Evolutionary conservation across 1,140 invertebrate species (phyloP).

Genomic region (Neodiprion virginianus): DNA sequence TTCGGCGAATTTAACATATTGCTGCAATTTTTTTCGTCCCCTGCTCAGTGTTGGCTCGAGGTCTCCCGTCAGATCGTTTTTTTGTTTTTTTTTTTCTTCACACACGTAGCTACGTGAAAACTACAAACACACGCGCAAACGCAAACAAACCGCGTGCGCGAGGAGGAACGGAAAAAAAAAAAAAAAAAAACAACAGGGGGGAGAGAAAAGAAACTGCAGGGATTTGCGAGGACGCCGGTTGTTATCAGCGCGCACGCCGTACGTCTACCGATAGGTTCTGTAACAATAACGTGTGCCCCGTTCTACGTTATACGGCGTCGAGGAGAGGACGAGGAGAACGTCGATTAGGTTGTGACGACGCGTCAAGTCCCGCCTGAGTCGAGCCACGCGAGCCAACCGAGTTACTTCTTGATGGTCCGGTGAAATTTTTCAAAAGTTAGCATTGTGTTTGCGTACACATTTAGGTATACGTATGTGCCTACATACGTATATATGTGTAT

Average conservation of each 20-base stretch:
- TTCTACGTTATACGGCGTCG: neutral
- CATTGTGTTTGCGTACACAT: neutral
- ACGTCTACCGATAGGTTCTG: neutral
- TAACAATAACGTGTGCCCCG: neutral
- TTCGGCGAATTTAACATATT: too few species aligned
- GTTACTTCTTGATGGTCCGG: neutral
- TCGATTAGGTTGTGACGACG: neutral
- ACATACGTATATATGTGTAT: neutral
- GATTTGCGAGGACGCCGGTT: neutral
- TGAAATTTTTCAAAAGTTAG: neutral
- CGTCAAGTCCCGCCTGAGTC: neutral
- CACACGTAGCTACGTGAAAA: too few species aligned
- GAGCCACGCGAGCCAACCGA: constrained; percentile 1
- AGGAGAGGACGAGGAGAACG: neutral
- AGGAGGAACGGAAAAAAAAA: too few species aligned
- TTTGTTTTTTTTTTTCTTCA: too few species aligned
- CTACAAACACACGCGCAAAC: too few species aligned
- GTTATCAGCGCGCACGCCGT: neutral
- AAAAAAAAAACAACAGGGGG: too few species aligned
- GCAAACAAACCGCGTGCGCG: too few species aligned
- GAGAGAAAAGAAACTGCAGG: neutral
- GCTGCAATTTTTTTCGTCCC: too few species aligned
- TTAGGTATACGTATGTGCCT: neutral
- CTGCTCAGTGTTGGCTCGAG: too few species aligned
- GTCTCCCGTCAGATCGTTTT: too few species aligned